Conservation (phyloP, 2,888 invertebrate genomes). For the Asteroscopus sphinx region DNA sequence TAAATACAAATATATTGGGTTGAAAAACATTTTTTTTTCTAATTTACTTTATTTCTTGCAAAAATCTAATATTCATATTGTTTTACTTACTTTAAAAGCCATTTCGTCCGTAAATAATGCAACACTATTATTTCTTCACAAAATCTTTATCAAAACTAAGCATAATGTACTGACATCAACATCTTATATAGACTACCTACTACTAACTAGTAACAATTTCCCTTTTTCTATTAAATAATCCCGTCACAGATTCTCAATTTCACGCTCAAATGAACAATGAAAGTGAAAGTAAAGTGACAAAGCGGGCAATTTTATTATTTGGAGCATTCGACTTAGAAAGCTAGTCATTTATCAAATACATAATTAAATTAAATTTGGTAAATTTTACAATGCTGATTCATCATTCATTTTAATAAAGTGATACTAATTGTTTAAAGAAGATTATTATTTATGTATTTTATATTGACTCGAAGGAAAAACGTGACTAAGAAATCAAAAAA, state of each 20-base stretch:
- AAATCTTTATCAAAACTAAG: slow-evolving; percentile 63
- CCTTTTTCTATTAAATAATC: slow-evolving; percentile 66
- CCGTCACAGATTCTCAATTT: slow-evolving; percentile 76
- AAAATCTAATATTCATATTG: not conserved
- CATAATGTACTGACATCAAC: slow-evolving; percentile 51
- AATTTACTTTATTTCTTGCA: not conserved
- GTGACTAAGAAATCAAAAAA: no score
- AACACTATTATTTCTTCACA: slow-evolving; percentile 44
- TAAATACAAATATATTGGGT: no score
- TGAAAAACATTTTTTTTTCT: no score
- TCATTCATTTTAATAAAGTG: no score
- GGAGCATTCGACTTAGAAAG: slow-evolving; percentile 31
- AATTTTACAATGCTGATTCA: no score
- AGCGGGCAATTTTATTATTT: slow-evolving; percentile 41
- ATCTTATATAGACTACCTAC: slow-evolving; percentile 74
- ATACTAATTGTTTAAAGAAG: no score
- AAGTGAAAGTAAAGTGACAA: slow-evolving; percentile 77
- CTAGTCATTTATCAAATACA: not conserved
- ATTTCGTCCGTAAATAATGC: slow-evolving; percentile 45
- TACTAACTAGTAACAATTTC: slow-evolving; percentile 52
- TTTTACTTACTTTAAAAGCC: slow-evolving; percentile 66
- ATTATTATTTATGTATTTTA: no score
- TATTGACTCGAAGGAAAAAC: no score
- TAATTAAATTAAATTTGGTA: no score
- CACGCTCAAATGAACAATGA: slow-evolving; percentile 75